Evolutionary conservation across 2,888 invertebrate genomes (phyloP).

Genomic region (Stenchaetothrips biformis): DNA sequence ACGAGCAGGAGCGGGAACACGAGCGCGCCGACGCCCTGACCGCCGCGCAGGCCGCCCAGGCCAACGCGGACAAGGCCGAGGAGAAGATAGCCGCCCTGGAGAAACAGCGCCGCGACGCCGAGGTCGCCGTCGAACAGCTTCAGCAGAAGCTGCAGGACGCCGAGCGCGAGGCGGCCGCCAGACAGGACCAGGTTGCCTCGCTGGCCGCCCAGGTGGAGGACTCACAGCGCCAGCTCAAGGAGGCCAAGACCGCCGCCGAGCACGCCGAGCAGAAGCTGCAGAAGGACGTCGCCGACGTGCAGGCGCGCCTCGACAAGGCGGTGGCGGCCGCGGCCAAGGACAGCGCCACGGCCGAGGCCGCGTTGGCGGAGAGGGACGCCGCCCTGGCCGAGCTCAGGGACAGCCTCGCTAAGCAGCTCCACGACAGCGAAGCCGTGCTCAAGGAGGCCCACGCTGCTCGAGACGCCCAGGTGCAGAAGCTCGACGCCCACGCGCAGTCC

Average conservation of each 20-base stretch:
- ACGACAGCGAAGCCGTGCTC: too few species aligned
- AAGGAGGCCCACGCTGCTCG: too few species aligned
- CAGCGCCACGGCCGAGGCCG: not conserved
- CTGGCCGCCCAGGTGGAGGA: not conserved
- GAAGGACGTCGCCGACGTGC: conserved; percentile 39
- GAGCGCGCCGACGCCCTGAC: not conserved
- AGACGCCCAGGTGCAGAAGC: not conserved
- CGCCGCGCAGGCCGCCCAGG: not conserved
- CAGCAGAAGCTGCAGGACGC: conserved; percentile 1
- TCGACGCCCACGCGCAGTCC: too few species aligned
- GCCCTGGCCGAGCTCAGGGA: not conserved
- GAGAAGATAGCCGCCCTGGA: not conserved
- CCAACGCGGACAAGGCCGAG: not conserved
- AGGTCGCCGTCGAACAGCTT: not conserved
- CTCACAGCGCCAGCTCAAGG: not conserved
- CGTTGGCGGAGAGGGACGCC: not conserved
- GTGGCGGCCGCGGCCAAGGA: conserved; percentile 22
- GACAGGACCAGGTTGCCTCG: not conserved
- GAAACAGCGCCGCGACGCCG: not conserved
- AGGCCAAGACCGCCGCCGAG: conserved; percentile 40
- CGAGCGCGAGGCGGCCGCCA: not conserved
- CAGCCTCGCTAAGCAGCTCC: not conserved
- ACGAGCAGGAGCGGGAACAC: not conserved
- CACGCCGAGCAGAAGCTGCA: conserved; percentile 45
- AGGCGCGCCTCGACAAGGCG: conserved; percentile 23